Conservation (phyloP, 2,113 vertebrate species). For the Corapipo altera region DNA sequence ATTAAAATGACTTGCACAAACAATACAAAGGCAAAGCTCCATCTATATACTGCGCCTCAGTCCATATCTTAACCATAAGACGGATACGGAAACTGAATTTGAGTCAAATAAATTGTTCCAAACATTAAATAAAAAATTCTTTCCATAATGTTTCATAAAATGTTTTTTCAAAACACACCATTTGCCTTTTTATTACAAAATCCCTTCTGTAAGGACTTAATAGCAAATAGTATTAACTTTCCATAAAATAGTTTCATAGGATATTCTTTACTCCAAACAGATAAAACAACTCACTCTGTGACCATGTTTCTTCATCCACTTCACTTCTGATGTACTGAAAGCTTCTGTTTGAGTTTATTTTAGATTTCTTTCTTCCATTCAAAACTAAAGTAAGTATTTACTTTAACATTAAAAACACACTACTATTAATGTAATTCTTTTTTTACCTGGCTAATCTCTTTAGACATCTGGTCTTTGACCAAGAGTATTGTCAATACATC, state of each 20-base stretch:
- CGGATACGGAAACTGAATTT: background rate
- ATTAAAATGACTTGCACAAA: background rate
- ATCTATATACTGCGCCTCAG: background rate
- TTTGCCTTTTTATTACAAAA: background rate
- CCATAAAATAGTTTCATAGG: background rate
- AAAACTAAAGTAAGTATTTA: conserved; percentile 3
- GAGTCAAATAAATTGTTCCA: background rate
- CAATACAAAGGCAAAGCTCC: background rate
- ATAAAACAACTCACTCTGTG: background rate
- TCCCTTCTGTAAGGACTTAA: background rate
- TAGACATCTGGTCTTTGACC: conserved; percentile 23
- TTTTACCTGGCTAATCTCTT: background rate
- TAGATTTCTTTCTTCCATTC: background rate
- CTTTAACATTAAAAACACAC: background rate
- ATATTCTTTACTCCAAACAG: background rate
- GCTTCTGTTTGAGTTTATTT: background rate
- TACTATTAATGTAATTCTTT: background rate
- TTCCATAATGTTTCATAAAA: background rate
- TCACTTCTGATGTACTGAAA: background rate
- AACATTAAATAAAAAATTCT: background rate
- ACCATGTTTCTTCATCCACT: background rate
- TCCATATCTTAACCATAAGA: background rate
- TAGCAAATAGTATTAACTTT: background rate
- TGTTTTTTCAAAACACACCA: background rate
- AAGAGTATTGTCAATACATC: conserved; percentile 10